Evolutionary conservation across 2,113 vertebrate genomes (phyloP).

Genomic region (Protomyctophum bolini): DNA sequence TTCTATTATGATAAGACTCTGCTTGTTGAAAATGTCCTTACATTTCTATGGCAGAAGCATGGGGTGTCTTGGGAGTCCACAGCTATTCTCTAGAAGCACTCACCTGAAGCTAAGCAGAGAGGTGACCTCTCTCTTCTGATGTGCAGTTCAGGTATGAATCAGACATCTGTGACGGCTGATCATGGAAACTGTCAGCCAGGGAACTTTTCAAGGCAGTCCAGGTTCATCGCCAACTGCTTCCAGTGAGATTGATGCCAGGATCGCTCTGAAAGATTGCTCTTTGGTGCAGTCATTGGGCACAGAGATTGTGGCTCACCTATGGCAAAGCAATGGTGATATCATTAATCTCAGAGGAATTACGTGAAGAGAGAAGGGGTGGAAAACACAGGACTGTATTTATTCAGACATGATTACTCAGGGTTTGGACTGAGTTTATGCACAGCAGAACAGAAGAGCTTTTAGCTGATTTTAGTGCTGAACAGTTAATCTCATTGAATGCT

Average conservation of each 20-base stretch:
- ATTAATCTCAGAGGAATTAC: conserved; percentile 60
- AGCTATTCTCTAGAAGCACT: conserved; percentile 13
- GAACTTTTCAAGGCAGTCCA: conserved; percentile 58
- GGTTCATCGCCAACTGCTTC: conserved; percentile 60
- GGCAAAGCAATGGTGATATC: conserved; percentile 57
- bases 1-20: too few relatives aligned
- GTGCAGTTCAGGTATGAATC: conserved; percentile 64
- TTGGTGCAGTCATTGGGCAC: conserved; percentile 62
- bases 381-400: conserved; percentile 55
- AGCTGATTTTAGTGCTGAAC: conserved; percentile 3
- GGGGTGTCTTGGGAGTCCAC: conserved; percentile 6
- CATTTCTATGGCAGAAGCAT: not conserved
- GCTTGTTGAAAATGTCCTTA: too few relatives aligned
- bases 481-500: conserved; percentile 8
- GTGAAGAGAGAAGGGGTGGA: conserved; percentile 45
- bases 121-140: conserved; percentile 23
- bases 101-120: conserved; percentile 34
- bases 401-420: conserved; percentile 39
- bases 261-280: conserved; percentile 63
- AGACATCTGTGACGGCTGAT: conserved; percentile 70
- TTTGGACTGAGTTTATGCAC: conserved; percentile 16
- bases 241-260: conserved; percentile 64
- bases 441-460: conserved; percentile 13
- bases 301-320: conserved; percentile 59
- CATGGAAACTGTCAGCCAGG: conserved; percentile 64